Conservation (phyloP, 2,797 vertebrate genomes). For the Enteromius afrohamiltoni region DNA sequence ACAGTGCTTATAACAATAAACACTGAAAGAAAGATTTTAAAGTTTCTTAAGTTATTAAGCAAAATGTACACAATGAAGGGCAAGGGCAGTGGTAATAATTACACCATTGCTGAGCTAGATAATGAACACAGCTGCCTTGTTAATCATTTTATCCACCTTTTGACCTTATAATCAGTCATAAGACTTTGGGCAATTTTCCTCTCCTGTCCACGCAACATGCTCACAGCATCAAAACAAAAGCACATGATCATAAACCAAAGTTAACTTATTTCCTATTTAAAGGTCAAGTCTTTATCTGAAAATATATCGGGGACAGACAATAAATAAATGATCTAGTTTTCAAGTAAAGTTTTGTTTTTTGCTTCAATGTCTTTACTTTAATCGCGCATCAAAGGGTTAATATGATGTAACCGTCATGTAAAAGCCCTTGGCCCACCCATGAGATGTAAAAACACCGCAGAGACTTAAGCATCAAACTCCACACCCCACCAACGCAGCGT, state of each 20-base stretch:
- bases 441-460: neutral
- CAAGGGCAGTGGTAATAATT: constrained; percentile 51
- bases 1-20: constrained; percentile 7
- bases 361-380: neutral
- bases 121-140: constrained; percentile 50
- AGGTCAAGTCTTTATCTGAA: neutral
- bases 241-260: constrained; percentile 19
- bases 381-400: neutral
- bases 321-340: neutral
- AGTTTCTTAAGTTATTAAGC: neutral
- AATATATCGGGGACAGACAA: neutral
- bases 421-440: neutral
- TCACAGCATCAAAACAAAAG: constrained; percentile 56
- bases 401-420: neutral
- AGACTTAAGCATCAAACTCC: neutral
- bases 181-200: constrained; percentile 43
- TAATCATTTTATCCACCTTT: constrained; percentile 68
- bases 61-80: neutral
- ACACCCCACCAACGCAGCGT: neutral
- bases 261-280: constrained; percentile 11
- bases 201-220: constrained; percentile 41
- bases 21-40: neutral
- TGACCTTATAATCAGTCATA: constrained; percentile 42
- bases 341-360: neutral
- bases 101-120: constrained; percentile 20